phyloP scores from a whole-genome alignment of 2,113 vertebrate genomes.

The Python bivittatus region DNA sequence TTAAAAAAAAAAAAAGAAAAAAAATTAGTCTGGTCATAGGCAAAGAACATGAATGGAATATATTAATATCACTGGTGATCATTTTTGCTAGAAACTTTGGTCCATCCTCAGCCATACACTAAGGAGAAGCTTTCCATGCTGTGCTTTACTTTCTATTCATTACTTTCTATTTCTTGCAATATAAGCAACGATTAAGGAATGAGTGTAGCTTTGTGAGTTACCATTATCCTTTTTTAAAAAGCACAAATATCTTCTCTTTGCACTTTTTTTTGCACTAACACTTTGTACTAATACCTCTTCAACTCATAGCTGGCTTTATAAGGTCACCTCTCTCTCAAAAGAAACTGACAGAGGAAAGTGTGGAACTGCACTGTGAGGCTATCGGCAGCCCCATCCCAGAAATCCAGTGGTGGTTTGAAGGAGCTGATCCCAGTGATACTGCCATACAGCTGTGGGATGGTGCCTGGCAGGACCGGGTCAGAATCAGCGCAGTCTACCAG shows the following conservation, averaged over 20 bases:
- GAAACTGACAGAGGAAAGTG: constrained; percentile 76
- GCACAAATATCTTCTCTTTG: background rate
- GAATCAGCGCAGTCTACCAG: constrained; percentile 87
- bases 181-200: background rate
- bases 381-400: constrained; percentile 86
- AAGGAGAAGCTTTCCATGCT: background rate
- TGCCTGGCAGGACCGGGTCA: constrained; percentile 80
- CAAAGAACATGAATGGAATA: background rate
- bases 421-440: constrained; percentile 78
- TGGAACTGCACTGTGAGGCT: constrained; percentile 90
- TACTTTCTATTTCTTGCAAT: background rate
- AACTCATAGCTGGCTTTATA: constrained; percentile 83
- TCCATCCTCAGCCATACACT: background rate
- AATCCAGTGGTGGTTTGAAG: constrained; percentile 93
- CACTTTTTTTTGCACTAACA: constrained; percentile 55
- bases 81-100: background rate
- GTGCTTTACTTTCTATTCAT: no score
- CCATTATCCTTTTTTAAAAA: background rate
- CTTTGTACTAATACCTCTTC: constrained; percentile 68
- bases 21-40: background rate
- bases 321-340: constrained; percentile 86
- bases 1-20: background rate
- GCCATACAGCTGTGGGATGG: constrained; percentile 87
- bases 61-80: background rate
- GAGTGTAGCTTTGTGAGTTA: background rate